Percentiles rank a stretch among this genome's conserved stretches.
Conservation (phyloP, 2,888 invertebrate species). For the Exephanes ischioxanthus region DNA sequence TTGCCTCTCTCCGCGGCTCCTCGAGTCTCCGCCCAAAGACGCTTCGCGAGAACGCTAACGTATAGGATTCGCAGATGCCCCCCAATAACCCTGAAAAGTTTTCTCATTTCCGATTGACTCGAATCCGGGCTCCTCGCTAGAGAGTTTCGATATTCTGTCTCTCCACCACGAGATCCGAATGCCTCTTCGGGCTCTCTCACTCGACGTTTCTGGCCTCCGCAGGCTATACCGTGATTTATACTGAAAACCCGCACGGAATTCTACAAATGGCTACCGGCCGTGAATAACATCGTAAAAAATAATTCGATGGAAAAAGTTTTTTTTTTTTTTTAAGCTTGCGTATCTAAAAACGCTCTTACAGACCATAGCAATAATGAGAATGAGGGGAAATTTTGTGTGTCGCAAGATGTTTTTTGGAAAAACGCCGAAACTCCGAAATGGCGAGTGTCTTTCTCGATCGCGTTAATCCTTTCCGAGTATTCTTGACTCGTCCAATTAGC, state of each 20-base stretch:
- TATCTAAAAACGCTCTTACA: constrained; percentile 8
- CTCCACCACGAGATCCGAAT: constrained; percentile 25
- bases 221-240: constrained; percentile 50
- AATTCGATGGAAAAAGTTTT: neutral
- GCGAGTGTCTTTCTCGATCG: constrained; percentile 58
- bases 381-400: neutral
- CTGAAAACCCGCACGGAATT: constrained; percentile 44
- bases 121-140: constrained; percentile 60
- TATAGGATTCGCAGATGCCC: constrained; percentile 68
- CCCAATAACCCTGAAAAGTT: constrained; percentile 74
- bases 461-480: constrained; percentile 71
- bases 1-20: constrained; percentile 39
- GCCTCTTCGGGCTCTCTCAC: constrained; percentile 45
- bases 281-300: constrained; percentile 30
- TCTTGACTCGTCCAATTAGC: constrained; percentile 79
- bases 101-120: constrained; percentile 81
- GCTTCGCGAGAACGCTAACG: constrained; percentile 46
- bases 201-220: constrained; percentile 10
- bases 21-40: constrained; percentile 42
- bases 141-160: constrained; percentile 60
- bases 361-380: constrained; percentile 6
- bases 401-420: constrained; percentile 18
- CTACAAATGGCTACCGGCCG: constrained; percentile 33
- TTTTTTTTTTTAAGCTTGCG: neutral
- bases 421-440: constrained; percentile 30